Conservation (phyloP, 2,113 vertebrate genomes). For the Mionectes macconnelli region DNA sequence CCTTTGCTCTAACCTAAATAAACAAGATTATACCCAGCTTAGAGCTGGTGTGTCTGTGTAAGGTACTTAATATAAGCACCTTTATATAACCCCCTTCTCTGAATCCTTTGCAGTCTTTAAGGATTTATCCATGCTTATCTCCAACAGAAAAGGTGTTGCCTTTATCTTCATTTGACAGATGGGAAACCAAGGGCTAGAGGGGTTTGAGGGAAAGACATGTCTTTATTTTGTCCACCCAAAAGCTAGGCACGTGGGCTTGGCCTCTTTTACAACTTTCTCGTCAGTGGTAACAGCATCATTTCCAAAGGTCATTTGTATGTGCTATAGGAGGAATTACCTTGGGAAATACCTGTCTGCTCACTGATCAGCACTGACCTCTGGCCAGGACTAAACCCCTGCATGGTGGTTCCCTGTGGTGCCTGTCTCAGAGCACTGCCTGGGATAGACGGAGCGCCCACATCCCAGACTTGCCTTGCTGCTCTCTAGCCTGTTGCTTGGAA, state of each 20-base stretch:
- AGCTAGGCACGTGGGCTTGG: accelerated
- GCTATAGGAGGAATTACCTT: not conserved
- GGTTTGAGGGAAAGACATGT: accelerated
- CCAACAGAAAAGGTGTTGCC: not conserved
- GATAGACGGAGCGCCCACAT: not conserved
- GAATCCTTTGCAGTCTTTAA: not conserved
- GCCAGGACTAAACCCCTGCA: not conserved
- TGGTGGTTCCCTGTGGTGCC: not conserved
- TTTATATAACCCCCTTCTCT: conserved; percentile 32
- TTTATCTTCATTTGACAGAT: not conserved
- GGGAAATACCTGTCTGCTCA: not conserved
- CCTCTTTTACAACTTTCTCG: not conserved
- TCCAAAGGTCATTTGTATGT: not conserved
- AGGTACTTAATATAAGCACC: conserved; percentile 63
- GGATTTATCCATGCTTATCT: not conserved
- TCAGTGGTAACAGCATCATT: not conserved
- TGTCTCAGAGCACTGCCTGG: not conserved
- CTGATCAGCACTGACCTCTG: not conserved
- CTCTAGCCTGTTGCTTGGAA: not conserved
- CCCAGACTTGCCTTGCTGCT: not conserved
- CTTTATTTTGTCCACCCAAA: not conserved
- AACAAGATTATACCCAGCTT: conserved; percentile 53
- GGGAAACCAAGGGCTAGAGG: not conserved
- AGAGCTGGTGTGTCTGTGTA: not conserved
- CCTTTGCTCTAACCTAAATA: conserved; percentile 42